These are phyloP conservation scores for Campylomormyrus numenius DNA, from an alignment of 2,113 vertebrate genomes.

Conservation along the genomic window DNA sequence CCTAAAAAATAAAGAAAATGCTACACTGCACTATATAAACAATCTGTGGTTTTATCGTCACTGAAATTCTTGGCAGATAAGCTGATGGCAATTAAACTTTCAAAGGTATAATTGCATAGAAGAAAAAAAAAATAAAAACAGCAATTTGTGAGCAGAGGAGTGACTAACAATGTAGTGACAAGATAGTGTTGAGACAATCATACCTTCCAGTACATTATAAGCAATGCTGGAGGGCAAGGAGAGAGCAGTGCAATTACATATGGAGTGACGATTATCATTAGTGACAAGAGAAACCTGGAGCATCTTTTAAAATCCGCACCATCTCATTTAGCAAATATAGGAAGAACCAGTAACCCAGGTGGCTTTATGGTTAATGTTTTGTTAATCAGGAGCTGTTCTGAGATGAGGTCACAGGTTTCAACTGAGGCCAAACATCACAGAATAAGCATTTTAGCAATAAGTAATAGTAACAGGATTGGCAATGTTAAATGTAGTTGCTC, in stretches of 20 bases:
- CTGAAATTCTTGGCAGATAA: neutral
- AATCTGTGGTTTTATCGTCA: neutral
- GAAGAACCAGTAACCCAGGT: neutral
- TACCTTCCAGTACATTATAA: neutral
- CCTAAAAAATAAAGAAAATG: neutral
- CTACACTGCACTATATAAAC: neutral
- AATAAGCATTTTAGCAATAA: neutral
- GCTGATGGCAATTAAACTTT: slow-evolving; percentile 1
- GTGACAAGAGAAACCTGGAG: neutral
- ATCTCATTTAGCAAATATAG: neutral
- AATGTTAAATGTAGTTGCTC: neutral
- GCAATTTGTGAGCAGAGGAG: neutral
- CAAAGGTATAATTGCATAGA: neutral
- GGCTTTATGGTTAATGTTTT: neutral
- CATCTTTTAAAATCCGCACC: neutral
- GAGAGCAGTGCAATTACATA: neutral
- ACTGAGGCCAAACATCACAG: neutral
- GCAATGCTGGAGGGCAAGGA: neutral
- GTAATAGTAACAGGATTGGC: neutral
- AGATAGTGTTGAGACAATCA: neutral
- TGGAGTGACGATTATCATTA: neutral
- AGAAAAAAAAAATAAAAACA: neutral
- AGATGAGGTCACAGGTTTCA: neutral
- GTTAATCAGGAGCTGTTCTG: neutral
- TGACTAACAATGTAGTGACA: neutral